Evolutionary conservation across 2,888 invertebrate species (phyloP).

Genomic region (Nomada goodeniana): DNA sequence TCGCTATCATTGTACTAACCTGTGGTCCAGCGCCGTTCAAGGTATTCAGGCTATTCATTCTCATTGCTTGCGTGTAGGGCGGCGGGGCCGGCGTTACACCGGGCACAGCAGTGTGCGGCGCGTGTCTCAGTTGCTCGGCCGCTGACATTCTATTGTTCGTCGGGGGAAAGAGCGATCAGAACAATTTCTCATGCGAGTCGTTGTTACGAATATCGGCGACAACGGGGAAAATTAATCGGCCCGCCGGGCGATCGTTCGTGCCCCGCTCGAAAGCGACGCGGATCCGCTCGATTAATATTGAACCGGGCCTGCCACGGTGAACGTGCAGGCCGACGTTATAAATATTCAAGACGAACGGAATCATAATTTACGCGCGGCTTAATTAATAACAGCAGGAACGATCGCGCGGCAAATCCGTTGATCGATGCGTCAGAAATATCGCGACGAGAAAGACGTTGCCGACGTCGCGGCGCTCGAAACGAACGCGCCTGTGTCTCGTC

Average conservation of each 20-base stretch:
- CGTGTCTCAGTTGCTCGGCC: constrained; percentile 87
- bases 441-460: neutral
- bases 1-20: constrained; percentile 79
- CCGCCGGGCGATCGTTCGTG: neutral
- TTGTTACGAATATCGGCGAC: neutral
- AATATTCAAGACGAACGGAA: constrained; percentile 47
- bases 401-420: constrained; percentile 35
- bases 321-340: constrained; percentile 25
- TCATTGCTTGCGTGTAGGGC: constrained; percentile 87
- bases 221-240: neutral
- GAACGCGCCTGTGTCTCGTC: too few species aligned
- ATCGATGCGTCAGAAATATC: constrained; percentile 42
- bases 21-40: constrained; percentile 86
- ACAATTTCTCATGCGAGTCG: constrained; percentile 14
- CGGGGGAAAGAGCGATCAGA: constrained; percentile 57
- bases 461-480: neutral
- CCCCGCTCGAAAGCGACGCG: neutral
- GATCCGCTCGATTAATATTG: constrained; percentile 45
- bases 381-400: constrained; percentile 48
- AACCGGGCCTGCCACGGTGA: constrained; percentile 3
- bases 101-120: constrained; percentile 87
- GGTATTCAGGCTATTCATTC: constrained; percentile 85
- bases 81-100: constrained; percentile 93
- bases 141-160: constrained; percentile 86
- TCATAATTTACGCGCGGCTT: constrained; percentile 47